Conservation (phyloP, 2,888 invertebrate genomes). For the Dinocampus coccinellae region DNA sequence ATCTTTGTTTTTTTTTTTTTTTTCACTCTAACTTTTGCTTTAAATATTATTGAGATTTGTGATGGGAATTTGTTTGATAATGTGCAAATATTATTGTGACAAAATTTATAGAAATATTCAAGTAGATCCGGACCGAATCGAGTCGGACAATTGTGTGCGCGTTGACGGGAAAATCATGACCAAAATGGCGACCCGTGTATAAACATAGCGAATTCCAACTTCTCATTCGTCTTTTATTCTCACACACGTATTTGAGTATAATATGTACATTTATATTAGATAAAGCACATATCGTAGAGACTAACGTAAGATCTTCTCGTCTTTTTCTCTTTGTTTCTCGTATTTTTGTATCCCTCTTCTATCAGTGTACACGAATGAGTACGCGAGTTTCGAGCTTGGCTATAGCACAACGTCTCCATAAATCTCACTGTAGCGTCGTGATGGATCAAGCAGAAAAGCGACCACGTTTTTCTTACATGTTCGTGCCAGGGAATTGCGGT, state of each 20-base stretch:
- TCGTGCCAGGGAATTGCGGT: constrained; percentile 47
- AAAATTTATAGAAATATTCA: neutral
- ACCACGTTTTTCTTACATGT: constrained; percentile 58
- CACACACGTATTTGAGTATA: neutral
- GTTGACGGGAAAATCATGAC: constrained; percentile 20
- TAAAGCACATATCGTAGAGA: too few relatives aligned
- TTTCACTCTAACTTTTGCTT: too few relatives aligned
- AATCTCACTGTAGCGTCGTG: constrained; percentile 68
- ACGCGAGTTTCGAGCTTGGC: constrained; percentile 41
- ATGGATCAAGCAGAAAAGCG: constrained; percentile 65
- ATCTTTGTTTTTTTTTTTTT: too few relatives aligned
- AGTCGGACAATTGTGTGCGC: neutral
- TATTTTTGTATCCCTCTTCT: constrained; percentile 18
- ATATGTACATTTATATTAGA: neutral
- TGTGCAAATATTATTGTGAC: neutral
- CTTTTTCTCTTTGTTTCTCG: constrained; percentile 6
- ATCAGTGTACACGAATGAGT: constrained; percentile 26
- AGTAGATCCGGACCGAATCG: neutral
- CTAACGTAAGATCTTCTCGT: too few relatives aligned
- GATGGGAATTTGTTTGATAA: neutral
- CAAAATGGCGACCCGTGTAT: constrained; percentile 48
- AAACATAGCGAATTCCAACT: constrained; percentile 28
- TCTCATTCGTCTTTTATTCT: constrained; percentile 18
- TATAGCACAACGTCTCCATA: constrained; percentile 60
- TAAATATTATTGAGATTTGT: too few relatives aligned